Base-by-base conservation (phyloP, 2,797 vertebrate species). In the Decapterus maruadsi region DNA sequence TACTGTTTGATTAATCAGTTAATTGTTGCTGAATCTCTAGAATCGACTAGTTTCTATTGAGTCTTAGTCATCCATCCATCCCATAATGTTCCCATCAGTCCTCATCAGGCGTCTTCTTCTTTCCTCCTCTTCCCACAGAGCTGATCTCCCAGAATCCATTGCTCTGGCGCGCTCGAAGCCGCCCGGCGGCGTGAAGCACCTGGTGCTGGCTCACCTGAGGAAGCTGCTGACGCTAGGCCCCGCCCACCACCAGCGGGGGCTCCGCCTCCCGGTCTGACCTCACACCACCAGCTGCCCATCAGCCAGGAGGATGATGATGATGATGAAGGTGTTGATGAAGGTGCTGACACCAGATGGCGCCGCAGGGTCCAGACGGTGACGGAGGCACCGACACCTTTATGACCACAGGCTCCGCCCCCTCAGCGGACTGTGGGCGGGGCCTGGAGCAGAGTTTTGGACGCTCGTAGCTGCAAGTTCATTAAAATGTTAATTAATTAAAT, bases 141-240 rank as follows among this genome's bases (percentile, higher is more conserved):
- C 56, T 8, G 17, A 78, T 7, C 66, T 81, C 74, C 83, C 89
- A 86, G 59, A 84, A 77, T 83, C 60, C 72, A 56, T 59, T 63
- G 40, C 77, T 68, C 29, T 78, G 40, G n/a, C 78, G 38, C 22
- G 17, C 62, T 63, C 86, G 1, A 82, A 80, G 50, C 62, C 51
- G 0, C 3, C 81, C 0, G 11, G 70, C 68, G 62, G 78, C 57
- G 7, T 85, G 75, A 89, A 80, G 66, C 75, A 86, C 51, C 71
- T 87, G 71, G 45, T 87, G 10, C 31, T 89, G 29, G 1, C 65
- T 66, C 86, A 87, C 63, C 82, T 92, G 79, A 81, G 77, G 71
- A 89, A 72, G 82, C 78, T 90, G 34, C 72, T 92, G 77, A 67
- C 38, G 0, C 53, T 67, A 4, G 70, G 71, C 66, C 68, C 81